phyloP scores from a whole-genome alignment of 2,113 vertebrate genomes.

The Eclectus roratus region DNA sequence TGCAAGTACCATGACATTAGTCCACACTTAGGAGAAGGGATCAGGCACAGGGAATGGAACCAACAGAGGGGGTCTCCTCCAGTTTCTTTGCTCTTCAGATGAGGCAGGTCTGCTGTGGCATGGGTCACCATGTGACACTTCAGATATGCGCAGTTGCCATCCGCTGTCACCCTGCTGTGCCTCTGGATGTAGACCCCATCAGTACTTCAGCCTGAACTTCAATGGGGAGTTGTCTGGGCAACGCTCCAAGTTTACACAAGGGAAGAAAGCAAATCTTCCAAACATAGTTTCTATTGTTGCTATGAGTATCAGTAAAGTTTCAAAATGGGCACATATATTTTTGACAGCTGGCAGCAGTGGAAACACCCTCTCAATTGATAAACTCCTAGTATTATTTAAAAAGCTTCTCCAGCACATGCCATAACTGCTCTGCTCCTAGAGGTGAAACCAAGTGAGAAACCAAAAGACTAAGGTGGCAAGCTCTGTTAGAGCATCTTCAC shows the following conservation, averaged over 20 bases:
- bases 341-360: neutral
- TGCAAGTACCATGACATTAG: neutral
- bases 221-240: neutral
- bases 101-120: neutral
- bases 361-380: neutral
- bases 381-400: neutral
- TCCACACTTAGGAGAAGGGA: neutral
- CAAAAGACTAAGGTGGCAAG: neutral
- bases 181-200: neutral
- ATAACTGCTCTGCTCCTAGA: neutral
- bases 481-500: neutral
- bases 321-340: neutral
- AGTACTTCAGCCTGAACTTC: neutral
- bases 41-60: neutral
- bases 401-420: neutral
- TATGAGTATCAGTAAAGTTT: neutral
- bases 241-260: neutral
- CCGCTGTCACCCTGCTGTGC: rapidly evolving
- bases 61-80: neutral
- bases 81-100: neutral
- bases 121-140: neutral
- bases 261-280: neutral
- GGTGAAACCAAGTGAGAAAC: neutral
- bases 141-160: neutral
- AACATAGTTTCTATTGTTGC: neutral